Percentiles rank a stretch among this genome's conserved stretches.
These are phyloP conservation scores for Falco concolor DNA, from an alignment of 2,797 vertebrate genomes.

Conservation along the genomic window DNA sequence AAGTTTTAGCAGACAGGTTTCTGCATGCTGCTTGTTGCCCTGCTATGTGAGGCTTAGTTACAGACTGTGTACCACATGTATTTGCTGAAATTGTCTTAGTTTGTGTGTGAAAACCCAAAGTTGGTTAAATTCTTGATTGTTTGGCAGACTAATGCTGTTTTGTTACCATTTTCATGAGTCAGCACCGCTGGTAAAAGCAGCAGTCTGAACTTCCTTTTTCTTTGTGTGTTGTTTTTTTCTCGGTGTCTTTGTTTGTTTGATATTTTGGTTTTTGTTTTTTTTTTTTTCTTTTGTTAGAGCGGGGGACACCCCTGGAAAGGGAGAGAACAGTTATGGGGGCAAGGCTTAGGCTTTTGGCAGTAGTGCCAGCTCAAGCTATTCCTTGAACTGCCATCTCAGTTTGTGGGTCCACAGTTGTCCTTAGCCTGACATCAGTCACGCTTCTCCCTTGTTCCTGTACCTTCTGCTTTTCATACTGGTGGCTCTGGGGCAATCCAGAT, in stretches of 20 bases:
- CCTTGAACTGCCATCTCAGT: background rate
- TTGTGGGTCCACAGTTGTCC: background rate
- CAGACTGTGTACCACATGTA: background rate
- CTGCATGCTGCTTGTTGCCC: background rate
- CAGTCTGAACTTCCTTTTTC: background rate
- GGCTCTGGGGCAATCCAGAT: background rate
- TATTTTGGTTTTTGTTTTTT: background rate
- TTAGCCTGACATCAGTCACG: background rate
- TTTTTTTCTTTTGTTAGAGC: background rate
- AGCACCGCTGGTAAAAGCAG: background rate
- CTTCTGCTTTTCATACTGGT: background rate
- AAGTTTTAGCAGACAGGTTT: background rate
- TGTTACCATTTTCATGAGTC: background rate
- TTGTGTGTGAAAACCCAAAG: background rate
- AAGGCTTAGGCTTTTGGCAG: background rate
- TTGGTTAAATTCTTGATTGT: background rate
- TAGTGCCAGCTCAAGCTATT: background rate
- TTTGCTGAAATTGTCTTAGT: background rate
- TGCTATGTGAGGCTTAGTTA: background rate
- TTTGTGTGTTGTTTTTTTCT: background rate
- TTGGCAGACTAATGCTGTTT: background rate
- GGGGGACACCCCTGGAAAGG: background rate
- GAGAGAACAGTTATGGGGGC: background rate
- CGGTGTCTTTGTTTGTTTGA: background rate
- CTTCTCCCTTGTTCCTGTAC: background rate